Percentiles rank a stretch among this genome's conserved stretches.
Conservation (phyloP, 2,888 invertebrate genomes). For the Laspeyria flexula region DNA sequence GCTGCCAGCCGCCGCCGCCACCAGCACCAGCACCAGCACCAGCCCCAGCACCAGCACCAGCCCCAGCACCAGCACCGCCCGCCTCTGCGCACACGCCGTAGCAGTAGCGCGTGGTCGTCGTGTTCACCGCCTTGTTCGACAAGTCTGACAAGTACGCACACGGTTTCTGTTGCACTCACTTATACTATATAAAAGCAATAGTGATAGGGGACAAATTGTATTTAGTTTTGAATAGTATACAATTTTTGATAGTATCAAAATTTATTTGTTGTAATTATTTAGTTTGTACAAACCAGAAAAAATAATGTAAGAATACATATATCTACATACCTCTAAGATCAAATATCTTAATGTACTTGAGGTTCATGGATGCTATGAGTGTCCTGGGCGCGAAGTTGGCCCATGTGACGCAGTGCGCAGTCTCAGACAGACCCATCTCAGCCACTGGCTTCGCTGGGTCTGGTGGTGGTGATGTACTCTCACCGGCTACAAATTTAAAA, state of each 20-base stretch:
- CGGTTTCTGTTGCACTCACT: neutral
- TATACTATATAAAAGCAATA: too few relatives aligned
- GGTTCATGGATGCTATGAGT: slow-evolving; percentile 95
- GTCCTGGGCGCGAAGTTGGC: slow-evolving; percentile 90
- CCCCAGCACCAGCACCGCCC: too few relatives aligned
- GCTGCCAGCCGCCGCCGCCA: slow-evolving; percentile 91
- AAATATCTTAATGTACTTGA: slow-evolving; percentile 94
- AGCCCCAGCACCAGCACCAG: too few relatives aligned
- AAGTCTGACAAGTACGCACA: slow-evolving; percentile 81
- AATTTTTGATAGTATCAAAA: too few relatives aligned
- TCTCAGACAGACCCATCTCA: slow-evolving; percentile 94
- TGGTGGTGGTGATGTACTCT: slow-evolving; percentile 58
- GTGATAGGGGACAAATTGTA: too few relatives aligned
- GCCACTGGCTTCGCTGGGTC: slow-evolving; percentile 87
- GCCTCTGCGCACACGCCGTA: slow-evolving; percentile 93
- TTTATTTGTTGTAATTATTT: too few relatives aligned
- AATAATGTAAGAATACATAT: too few relatives aligned
- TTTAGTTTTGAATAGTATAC: too few relatives aligned
- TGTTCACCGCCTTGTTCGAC: slow-evolving; percentile 88
- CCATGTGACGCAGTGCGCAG: slow-evolving; percentile 95
- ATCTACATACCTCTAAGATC: slow-evolving; percentile 95
- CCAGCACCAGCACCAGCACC: too few relatives aligned
- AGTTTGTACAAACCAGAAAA: too few relatives aligned
- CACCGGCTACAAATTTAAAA: slow-evolving; percentile 16
- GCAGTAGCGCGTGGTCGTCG: slow-evolving; percentile 92